A percentile compares a stretch with the other conserved stretches of the same genome.
These are phyloP conservation scores for Diadophis punctatus DNA, from an alignment of 2,113 vertebrate species.

Conservation along the genomic window DNA sequence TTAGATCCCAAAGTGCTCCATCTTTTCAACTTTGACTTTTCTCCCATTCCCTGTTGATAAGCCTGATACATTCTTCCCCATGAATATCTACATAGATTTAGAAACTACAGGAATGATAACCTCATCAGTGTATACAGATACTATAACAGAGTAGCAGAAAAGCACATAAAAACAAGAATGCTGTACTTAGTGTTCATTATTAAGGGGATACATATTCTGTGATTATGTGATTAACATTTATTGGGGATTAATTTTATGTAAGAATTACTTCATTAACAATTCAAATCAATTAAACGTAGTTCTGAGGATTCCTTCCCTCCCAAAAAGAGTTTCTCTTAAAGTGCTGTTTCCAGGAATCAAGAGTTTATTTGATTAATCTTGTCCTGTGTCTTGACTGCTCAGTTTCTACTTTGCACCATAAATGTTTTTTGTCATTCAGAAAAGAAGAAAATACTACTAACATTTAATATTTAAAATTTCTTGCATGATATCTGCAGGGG, in stretches of 20 bases:
- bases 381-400: neutral
- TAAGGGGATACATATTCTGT: neutral
- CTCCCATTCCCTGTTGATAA: no score
- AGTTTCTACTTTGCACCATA: neutral
- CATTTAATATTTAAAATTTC: neutral
- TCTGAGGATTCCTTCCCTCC: neutral
- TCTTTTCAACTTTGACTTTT: no score
- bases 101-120: no score
- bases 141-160: no score
- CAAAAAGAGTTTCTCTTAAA: neutral
- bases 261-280: neutral
- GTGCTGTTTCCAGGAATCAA: neutral
- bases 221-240: neutral
- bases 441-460: neutral
- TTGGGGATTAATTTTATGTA: neutral
- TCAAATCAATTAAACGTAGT: neutral
- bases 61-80: no score
- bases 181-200: neutral
- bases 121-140: no score
- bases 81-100: no score
- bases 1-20: no score
- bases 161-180: neutral
- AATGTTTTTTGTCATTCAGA: neutral
- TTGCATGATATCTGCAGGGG: neutral
- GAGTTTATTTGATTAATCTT: neutral